Evolutionary conservation across 2,113 vertebrate species (phyloP).

Genomic region (Neopipo cinnamomea): DNA sequence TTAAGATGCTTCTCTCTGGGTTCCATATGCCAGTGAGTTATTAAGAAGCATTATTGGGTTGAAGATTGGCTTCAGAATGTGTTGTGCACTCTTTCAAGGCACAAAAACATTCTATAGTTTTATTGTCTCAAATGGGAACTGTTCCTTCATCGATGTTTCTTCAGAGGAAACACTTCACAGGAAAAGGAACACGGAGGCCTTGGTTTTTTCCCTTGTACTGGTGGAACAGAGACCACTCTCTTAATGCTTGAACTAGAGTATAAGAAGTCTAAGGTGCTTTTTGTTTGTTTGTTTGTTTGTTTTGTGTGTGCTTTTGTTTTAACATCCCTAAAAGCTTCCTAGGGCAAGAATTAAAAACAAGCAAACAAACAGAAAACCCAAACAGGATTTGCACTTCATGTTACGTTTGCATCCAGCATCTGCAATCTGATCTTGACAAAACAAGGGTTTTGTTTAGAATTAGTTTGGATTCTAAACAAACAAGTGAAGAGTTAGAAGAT

Average conservation of each 20-base stretch:
- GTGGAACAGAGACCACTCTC: background rate
- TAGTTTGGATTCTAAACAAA: background rate
- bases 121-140: background rate
- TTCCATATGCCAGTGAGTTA: rapidly evolving
- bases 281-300: background rate
- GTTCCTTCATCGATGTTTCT: background rate
- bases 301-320: background rate
- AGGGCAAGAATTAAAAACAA: background rate
- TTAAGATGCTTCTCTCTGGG: background rate
- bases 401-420: background rate
- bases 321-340: conserved; percentile 1
- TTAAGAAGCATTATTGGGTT: background rate
- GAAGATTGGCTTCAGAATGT: background rate
- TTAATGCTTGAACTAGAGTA: background rate
- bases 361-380: background rate
- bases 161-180: background rate
- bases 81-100: background rate
- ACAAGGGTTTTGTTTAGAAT: background rate
- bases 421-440: background rate
- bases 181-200: background rate
- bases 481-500: background rate
- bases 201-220: background rate
- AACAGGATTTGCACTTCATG: background rate
- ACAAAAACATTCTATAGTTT: background rate
- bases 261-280: background rate